Evolutionary conservation across 2,797 vertebrate genomes (phyloP), one percentile per base, ranked within the genome.

Genomic region (Crossoptilon crossoptilon): DNA sequence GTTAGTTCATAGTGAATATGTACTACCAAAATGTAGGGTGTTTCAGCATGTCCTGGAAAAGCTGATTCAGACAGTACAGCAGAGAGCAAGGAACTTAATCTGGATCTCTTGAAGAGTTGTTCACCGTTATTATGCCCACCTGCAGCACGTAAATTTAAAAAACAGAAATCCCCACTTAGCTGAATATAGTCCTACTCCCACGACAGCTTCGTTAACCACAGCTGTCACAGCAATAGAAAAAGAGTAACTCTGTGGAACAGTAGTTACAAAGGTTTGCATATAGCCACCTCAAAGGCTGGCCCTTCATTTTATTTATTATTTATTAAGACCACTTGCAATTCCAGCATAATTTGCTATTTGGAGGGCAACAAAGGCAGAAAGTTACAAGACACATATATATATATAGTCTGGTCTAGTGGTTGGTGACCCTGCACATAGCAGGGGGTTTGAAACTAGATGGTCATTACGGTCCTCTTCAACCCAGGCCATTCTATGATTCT

Each of bases 1-100:
- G 73, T 70, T 75, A 10, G 31, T 79, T 92, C 12, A 1, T 70
- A 31, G 72, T 22, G 69, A 87, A 78, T 44, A 44, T 9, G 22
- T 81, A 75, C 46, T 86, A 51, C 69, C 67, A 91, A 92, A 95
- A 78, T 64, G 41, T 81, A 60, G 39, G 43, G 41, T 91, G 53
- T 64, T 92, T 78, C 11, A 72, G n/a, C 43, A 11, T 33, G 39
- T 63, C 88, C 84, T 92, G 55, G 58, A 64, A 93, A 82, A 93
- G 35, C 51, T 92, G 26, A 41, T 78, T 80, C 60, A 82, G 33
- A 35, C 33, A 67, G 46, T 37, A 48, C 67, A 60, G 43, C 26
- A 46, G 55, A 89, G 22, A 94, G 49, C 16, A 44, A 83, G 81
- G 71, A 91, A 84, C 62, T 69, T 24, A 3, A 0, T 62, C n/a